Evolutionary conservation across 2,888 invertebrate genomes (phyloP), one percentile per base, ranked within the genome.

Genomic region (Catonia carolina): DNA sequence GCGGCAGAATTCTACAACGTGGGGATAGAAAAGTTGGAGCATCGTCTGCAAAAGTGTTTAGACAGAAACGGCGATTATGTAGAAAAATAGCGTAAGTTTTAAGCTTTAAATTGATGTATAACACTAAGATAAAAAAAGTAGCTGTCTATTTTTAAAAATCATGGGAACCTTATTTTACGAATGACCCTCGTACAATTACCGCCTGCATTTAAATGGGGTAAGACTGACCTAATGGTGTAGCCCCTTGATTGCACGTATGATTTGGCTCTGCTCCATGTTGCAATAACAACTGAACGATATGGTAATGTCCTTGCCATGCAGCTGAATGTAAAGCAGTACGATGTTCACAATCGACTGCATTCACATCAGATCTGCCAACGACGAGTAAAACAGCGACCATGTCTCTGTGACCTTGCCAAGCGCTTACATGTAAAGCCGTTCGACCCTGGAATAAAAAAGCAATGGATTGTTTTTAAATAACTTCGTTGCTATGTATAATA

Each of bases 221-320:
- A n/a, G n/a, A n/a, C 36, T 23, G 69, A 82, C 85, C 85, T 60
- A 97, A 76, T 7, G 96, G 94, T 12, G 96, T 95, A 47, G 96
- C 96, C 18, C 96, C 96, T 75, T 95, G 95, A 68, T 92, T 90
- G 71, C 96, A 96, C 0, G 90, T 88, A 65, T 94, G 93, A 73
- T 93, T 85, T 15, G 92, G 88, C 55, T 79, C 72, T 0, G 95
- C 94, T 4, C 90, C 90, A 65, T 84, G 83, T 67, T 84, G 83
- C 42, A 96, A 76, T 12, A 92, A 74, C 36, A 92, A 75, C 58
- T 85, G 80, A 63, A 96, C 90, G 37, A 91, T 91, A 49, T 83
- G 81, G 36, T 85, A 81, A 68, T 96, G 90, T 0, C 96, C 96
- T 70, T 96, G 91, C 96, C 96, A 96, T 52, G 94, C 89, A 14